Conservation (phyloP, 1,140 invertebrate genomes). For the Laupala kohalensis region DNA sequence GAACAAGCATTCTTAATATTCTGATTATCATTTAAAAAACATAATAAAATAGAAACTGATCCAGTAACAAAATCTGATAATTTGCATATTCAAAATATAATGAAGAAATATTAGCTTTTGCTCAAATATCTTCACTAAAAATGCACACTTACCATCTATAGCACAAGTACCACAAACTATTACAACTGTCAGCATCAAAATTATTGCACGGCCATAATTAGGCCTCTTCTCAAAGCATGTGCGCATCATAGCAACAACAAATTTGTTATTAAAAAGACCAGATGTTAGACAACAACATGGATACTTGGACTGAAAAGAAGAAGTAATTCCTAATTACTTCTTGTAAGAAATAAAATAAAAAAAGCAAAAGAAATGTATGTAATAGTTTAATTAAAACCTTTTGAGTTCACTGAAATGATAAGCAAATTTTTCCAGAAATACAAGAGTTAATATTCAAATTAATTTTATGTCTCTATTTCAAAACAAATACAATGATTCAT, state of each 20-base stretch:
- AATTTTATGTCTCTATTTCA: not conserved
- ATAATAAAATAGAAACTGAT: no score
- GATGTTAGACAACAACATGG: constrained; percentile 24
- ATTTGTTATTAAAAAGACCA: constrained; percentile 37
- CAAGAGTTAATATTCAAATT: not conserved
- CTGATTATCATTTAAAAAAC: no score
- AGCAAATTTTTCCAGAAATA: not conserved
- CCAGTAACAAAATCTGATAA: no score
- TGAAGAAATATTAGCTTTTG: no score
- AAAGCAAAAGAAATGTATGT: not conserved
- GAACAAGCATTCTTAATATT: no score
- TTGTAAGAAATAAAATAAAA: not conserved
- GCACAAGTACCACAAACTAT: not conserved
- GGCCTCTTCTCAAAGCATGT: constrained; percentile 43
- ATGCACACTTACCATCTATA: not conserved
- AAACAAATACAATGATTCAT: not conserved
- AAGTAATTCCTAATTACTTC: not conserved
- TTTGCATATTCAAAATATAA: no score
- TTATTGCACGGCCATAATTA: constrained; percentile 40
- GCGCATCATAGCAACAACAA: constrained; percentile 42
- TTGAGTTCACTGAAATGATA: not conserved
- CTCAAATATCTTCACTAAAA: no score
- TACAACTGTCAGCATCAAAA: constrained; percentile 40
- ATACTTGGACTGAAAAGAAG: not conserved
- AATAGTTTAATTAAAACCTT: not conserved